Percentiles rank a stretch among this genome's conserved stretches.
These are phyloP conservation scores for Eupithecia dodoneata DNA, from an alignment of 2,888 invertebrate genomes.

Conservation along the genomic window DNA sequence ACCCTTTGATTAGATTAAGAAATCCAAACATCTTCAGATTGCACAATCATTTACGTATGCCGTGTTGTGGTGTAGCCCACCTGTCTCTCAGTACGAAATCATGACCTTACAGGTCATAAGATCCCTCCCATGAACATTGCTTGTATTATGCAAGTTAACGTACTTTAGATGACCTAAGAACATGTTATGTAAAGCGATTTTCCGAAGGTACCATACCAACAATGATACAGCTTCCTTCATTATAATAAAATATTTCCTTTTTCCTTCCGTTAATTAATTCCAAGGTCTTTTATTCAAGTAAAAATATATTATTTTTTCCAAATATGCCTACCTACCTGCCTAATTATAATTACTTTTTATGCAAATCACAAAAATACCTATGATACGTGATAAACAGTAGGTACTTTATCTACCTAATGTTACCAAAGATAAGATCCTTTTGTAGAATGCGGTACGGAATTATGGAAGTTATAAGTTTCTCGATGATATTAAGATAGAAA, in stretches of 20 bases:
- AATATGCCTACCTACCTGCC: background rate
- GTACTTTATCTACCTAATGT: background rate
- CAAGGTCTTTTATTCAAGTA: constrained; percentile 28
- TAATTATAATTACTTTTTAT: background rate
- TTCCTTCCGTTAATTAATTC: constrained; percentile 40
- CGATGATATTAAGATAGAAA: constrained; percentile 10
- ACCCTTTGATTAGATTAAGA: background rate
- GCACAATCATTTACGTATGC: background rate
- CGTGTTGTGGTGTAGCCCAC: constrained; percentile 11
- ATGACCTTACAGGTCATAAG: constrained; percentile 19
- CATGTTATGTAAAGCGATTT: constrained; percentile 8
- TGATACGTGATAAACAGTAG: background rate
- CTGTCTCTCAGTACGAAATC: constrained; percentile 24
- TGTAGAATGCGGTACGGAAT: background rate
- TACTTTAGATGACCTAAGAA: constrained; percentile 16
- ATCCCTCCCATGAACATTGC: constrained; percentile 9
- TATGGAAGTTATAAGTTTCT: constrained; percentile 8
- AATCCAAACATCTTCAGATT: constrained; percentile 7
- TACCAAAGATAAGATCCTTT: background rate
- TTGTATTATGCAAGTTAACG: constrained; percentile 9
- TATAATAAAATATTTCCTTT: constrained; percentile 35
- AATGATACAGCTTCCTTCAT: constrained; percentile 7
- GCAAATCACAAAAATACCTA: background rate
- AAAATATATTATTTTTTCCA: constrained; percentile 3
- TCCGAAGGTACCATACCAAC: background rate